phyloP scores from a whole-genome alignment of 2,888 invertebrate species.

The Cactoblastis cactorum region DNA sequence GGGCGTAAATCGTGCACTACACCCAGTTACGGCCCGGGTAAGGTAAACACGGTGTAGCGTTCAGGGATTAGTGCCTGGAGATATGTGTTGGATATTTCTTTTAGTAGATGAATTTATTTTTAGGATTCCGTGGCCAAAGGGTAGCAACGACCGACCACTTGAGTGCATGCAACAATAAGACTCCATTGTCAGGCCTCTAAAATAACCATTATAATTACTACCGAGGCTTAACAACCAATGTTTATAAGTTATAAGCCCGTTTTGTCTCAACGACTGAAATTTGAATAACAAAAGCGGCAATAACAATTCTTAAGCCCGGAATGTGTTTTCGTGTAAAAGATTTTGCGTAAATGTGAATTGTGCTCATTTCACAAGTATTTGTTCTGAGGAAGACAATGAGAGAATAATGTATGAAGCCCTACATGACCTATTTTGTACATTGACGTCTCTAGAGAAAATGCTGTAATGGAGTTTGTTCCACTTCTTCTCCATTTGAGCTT shows the following conservation, averaged over 20 bases:
- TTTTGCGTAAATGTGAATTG: background rate
- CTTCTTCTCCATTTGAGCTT: too few relatives aligned
- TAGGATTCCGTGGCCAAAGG: too few relatives aligned
- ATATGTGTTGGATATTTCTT: background rate
- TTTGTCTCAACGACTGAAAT: background rate
- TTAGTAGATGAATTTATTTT: background rate
- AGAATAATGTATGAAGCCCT: background rate
- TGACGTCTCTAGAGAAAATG: too few relatives aligned
- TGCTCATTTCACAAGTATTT: background rate
- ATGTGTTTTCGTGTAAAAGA: background rate
- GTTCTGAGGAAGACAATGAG: conserved; percentile 2
- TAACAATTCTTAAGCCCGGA: background rate
- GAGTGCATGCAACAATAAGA: background rate
- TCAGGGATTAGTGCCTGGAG: background rate
- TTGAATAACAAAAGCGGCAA: conserved; percentile 4
- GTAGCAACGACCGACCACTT: too few relatives aligned
- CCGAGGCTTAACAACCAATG: background rate
- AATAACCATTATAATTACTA: background rate
- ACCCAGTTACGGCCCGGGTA: background rate
- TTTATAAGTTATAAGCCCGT: background rate
- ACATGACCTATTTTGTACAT: too few relatives aligned
- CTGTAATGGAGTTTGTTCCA: too few relatives aligned
- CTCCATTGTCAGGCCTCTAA: background rate
- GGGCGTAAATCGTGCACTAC: conserved; percentile 8
- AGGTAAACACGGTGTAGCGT: background rate